Percentiles rank a stretch among this genome's conserved stretches.
These are phyloP conservation scores for Silurus glanis DNA, from an alignment of 2,113 vertebrate species.

Conservation along the genomic window DNA sequence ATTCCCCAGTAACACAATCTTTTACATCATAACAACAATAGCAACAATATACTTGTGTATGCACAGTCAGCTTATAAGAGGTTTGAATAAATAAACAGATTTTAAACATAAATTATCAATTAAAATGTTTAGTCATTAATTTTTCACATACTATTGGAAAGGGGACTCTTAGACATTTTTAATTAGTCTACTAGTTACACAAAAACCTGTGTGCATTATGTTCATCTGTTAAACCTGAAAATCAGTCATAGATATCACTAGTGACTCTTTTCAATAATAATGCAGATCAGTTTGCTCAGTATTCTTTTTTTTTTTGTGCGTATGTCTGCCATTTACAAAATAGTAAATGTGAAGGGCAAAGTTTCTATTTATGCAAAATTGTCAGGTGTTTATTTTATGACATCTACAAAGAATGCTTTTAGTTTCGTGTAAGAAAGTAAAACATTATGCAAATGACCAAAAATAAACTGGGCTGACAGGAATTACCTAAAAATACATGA, in stretches of 20 bases:
- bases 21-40: neutral
- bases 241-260: neutral
- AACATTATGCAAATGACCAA: neutral
- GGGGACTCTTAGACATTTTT: too few species aligned
- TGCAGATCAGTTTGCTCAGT: neutral
- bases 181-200: neutral
- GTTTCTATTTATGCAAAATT: neutral
- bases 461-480: neutral
- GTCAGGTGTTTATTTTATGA: neutral
- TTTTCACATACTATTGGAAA: neutral
- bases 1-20: neutral
- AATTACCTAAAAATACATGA: neutral
- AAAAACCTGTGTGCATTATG: neutral
- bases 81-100: neutral
- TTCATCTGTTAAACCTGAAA: neutral
- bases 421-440: neutral
- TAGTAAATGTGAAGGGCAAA: neutral
- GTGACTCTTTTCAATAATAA: neutral
- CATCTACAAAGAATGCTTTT: neutral
- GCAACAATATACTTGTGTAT: neutral
- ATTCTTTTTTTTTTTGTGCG: neutral
- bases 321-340: neutral
- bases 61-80: neutral
- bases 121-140: neutral
- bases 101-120: neutral